Evolutionary conservation across 2,888 invertebrate genomes (phyloP).

Genomic region (Xanthia togata): DNA sequence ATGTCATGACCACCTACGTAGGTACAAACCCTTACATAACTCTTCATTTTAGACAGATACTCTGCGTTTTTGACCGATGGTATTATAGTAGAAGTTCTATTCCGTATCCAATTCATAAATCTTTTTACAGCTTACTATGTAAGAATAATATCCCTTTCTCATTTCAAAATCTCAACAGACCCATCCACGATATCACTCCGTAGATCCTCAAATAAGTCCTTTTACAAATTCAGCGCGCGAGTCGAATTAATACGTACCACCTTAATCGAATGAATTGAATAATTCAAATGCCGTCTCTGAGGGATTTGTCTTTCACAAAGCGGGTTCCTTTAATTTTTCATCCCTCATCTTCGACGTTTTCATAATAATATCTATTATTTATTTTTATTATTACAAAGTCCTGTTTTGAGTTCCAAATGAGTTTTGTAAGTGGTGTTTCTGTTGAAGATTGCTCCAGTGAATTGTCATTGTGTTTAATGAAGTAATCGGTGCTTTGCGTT

Average conservation of each 20-base stretch:
- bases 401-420: conserved; percentile 29
- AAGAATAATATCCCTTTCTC: not conserved
- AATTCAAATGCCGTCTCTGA: conserved; percentile 76
- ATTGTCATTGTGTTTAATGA: not conserved
- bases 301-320: conserved; percentile 73
- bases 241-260: conserved; percentile 80
- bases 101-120: not conserved
- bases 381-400: conserved; percentile 39
- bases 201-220: conserved; percentile 52
- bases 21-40: too few relatives aligned
- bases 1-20: too few relatives aligned
- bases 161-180: not conserved
- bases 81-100: not conserved
- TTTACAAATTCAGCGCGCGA: conserved; percentile 76
- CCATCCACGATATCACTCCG: conserved; percentile 32
- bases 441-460: conserved; percentile 4
- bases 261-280: conserved; percentile 84
- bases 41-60: not conserved
- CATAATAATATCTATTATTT: conserved; percentile 55
- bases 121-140: not conserved
- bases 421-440: conserved; percentile 20
- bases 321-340: conserved; percentile 73
- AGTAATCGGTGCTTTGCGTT: not conserved
- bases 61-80: not conserved
- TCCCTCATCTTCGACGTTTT: conserved; percentile 64